A percentile compares a stretch with the other conserved stretches of the same genome.
Evolutionary conservation across 2,113 vertebrate genomes (phyloP).

Genomic region (Limnothrissa miodon): DNA sequence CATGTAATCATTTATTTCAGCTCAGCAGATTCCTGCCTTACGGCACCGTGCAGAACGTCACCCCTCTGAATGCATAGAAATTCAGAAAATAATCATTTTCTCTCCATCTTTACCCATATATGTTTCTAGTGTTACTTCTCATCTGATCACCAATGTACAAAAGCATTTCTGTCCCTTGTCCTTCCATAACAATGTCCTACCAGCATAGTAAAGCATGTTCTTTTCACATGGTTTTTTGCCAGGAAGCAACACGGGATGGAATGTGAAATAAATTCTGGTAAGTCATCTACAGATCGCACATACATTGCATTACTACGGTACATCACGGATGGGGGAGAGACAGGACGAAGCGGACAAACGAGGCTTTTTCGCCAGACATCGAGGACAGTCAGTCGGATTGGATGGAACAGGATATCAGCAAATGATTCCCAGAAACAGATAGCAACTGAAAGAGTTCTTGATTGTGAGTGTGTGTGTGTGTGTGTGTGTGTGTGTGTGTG

Average conservation of each 20-base stretch:
- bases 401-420: background rate
- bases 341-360: background rate
- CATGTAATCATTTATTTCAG: conserved; percentile 63
- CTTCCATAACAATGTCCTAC: background rate
- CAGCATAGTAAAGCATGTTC: conserved; percentile 41
- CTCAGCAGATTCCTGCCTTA: conserved; percentile 61
- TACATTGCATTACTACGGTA: background rate
- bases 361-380: background rate
- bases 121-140: background rate
- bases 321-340: background rate
- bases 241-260: conserved; percentile 15
- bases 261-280: background rate
- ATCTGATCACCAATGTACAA: background rate
- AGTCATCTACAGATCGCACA: background rate
- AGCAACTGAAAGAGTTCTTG: background rate
- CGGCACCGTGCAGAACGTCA: conserved; percentile 60
- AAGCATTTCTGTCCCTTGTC: no score
- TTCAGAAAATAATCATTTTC: conserved; percentile 63
- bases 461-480: background rate
- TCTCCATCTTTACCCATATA: conserved; percentile 23
- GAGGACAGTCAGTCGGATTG: background rate
- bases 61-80: conserved; percentile 67
- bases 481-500: background rate
- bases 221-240: background rate
- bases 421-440: background rate